A percentile compares a stretch with the other conserved stretches of the same genome.
Conservation (phyloP, 2,113 vertebrate genomes). For the Progne subis region DNA sequence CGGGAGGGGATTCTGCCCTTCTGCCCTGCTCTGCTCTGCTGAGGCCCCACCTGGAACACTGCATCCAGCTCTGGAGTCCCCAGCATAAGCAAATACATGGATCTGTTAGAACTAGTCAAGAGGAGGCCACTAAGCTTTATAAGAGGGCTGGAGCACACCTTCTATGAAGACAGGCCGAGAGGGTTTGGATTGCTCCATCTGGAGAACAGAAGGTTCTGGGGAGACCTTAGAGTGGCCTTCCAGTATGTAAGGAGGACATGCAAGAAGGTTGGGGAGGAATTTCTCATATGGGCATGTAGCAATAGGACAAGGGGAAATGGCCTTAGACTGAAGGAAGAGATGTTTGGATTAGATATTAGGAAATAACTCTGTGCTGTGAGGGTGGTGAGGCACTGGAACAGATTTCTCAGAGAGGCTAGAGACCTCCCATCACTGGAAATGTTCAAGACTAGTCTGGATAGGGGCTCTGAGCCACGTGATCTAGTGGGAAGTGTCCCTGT, state of each 20-base stretch:
- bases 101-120: not conserved
- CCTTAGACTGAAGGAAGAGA: not conserved
- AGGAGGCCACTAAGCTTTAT: not conserved
- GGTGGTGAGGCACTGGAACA: not conserved
- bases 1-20: not conserved
- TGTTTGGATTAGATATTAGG: not conserved
- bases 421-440: not conserved
- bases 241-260: not conserved
- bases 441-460: accelerated
- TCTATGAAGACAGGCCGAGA: not conserved
- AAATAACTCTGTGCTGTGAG: not conserved
- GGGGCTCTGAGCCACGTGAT: not conserved
- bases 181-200: not conserved
- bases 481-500: not conserved
- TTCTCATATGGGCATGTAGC: not conserved
- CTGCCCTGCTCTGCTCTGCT: not conserved
- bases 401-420: not conserved
- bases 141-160: not conserved
- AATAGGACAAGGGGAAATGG: not conserved
- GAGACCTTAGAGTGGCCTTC: not conserved
- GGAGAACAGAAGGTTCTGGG: not conserved
- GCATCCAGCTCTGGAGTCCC: no score
- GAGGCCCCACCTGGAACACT: not conserved
- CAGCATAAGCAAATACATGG: not conserved
- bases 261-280: not conserved